Base-by-base conservation (phyloP, 2,888 invertebrate species). In the Caenorhabditis plicata region DNA sequence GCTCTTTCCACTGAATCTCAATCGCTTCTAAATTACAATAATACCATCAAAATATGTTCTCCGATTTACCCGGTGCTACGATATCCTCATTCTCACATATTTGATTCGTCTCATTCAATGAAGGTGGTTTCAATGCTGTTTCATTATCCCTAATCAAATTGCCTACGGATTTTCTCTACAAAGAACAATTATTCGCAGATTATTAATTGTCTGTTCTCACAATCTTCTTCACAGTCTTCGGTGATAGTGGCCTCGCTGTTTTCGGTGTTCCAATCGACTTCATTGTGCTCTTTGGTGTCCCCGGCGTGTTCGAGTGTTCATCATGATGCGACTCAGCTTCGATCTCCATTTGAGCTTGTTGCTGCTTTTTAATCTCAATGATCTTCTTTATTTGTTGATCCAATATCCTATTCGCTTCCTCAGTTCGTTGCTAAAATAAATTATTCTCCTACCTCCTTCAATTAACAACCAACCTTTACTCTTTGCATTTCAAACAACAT, bases 401-500 rank as follows among this genome's bases (percentile, higher is more conserved):
- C 20, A 53, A 32, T 17, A 58, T 58, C 7, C 40, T 22, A 43
- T 58, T 44, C 11, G 58, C 60, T 20, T 60, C 53, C 25, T 50
- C 50, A 2, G 46, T 36, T 45, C 52, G 25, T 33, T 60, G 39
- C 17, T n/a, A 41, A 8, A 4, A 7, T 25, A 25, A 41, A 8
- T n/a, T 25, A 15, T 25, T n/a, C n/a, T n/a, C n/a, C n/a, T n/a
- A n/a, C n/a, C n/a, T n/a, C n/a, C n/a, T n/a, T n/a, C n/a, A n/a
- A n/a, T n/a, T n/a, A n/a, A n/a, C 3, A 4, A 36, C 4, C 5
- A 7, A 36, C 36, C 20, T 58, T 49, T 4, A 55, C 48, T n/a
- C 61, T 11, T 25, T 55, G 32, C 36, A 55, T n/a, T 26, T 61
- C 61, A 25, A 51, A 61, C 23, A 13, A 20, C 36, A 61, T 55